Evolutionary conservation across 92 coral and sea anemone species (phyloP).

Genomic region (Nematostella vectensis): DNA sequence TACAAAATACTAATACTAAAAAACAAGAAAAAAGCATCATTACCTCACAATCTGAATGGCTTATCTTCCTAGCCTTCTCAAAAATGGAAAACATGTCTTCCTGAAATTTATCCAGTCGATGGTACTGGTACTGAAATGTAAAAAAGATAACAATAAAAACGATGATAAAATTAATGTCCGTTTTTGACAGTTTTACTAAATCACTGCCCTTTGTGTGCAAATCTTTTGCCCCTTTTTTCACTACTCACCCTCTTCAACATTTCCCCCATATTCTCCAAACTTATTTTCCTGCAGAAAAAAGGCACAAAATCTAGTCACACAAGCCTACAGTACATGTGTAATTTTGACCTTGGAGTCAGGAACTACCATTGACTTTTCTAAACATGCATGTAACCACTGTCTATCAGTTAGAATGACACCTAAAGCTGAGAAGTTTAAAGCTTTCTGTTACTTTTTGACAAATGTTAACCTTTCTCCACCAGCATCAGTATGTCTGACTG

Average conservation of each 20-base stretch:
- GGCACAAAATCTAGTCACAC: background rate
- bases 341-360: too few species aligned
- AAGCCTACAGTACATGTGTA: too few species aligned
- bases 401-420: too few species aligned
- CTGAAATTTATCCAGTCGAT: slow-evolving; percentile 82
- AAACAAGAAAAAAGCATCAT: too few species aligned
- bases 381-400: too few species aligned
- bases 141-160: too few species aligned
- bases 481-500: slow-evolving; percentile 18
- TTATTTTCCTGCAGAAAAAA: slow-evolving; percentile 26
- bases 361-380: background rate
- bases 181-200: too few species aligned
- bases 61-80: slow-evolving; percentile 81
- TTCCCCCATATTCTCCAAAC: slow-evolving; percentile 66
- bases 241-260: slow-evolving; percentile 58
- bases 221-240: background rate
- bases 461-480: slow-evolving; percentile 16
- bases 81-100: slow-evolving; percentile 89
- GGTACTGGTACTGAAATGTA: slow-evolving; percentile 65
- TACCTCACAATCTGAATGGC: slow-evolving; percentile 88
- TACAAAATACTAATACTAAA: background rate
- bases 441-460: background rate
- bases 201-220: too few species aligned
- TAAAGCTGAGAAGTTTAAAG: too few species aligned
- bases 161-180: too few species aligned